A percentile compares a stretch with the other conserved stretches of the same genome.
Conservation (phyloP, 2,888 invertebrate genomes). For the Lasioglossum pauxillum region DNA sequence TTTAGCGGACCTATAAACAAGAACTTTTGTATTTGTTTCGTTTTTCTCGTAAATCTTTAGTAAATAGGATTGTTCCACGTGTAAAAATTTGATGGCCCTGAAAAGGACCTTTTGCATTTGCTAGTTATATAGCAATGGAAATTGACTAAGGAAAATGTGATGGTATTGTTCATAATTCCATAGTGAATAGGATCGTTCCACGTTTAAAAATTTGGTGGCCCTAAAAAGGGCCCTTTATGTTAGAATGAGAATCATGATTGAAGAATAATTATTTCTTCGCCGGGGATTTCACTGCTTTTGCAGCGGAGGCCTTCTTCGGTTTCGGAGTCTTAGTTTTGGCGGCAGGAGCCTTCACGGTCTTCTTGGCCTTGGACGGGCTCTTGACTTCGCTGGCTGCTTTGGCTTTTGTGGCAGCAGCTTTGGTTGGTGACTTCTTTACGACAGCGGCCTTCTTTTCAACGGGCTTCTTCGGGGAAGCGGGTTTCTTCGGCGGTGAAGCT, state of each 20-base stretch:
- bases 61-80: not conserved
- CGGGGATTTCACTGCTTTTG: constrained; percentile 49
- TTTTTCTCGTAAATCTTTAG: not conserved
- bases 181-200: not conserved
- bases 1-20: no score
- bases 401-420: constrained; percentile 38
- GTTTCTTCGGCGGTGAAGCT: constrained; percentile 46
- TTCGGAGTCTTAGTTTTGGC: constrained; percentile 84
- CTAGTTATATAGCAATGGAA: no score
- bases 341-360: constrained; percentile 78
- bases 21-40: no score
- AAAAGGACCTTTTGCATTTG: not conserved
- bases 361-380: constrained; percentile 79
- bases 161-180: not conserved
- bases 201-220: constrained; percentile 15
- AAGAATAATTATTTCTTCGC: constrained; percentile 15
- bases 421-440: constrained; percentile 63
- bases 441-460: constrained; percentile 42
- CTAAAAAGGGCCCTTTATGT: constrained; percentile 26
- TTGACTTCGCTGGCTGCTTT: constrained; percentile 48
- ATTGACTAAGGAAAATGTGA: not conserved
- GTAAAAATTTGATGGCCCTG: not conserved
- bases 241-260: not conserved
- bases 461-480: constrained; percentile 62
- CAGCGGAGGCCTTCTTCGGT: constrained; percentile 75